Percentiles rank a stretch among this genome's conserved stretches.
phyloP scores from a whole-genome alignment of 2,113 vertebrate genomes.

The Regulus satrapa region DNA sequence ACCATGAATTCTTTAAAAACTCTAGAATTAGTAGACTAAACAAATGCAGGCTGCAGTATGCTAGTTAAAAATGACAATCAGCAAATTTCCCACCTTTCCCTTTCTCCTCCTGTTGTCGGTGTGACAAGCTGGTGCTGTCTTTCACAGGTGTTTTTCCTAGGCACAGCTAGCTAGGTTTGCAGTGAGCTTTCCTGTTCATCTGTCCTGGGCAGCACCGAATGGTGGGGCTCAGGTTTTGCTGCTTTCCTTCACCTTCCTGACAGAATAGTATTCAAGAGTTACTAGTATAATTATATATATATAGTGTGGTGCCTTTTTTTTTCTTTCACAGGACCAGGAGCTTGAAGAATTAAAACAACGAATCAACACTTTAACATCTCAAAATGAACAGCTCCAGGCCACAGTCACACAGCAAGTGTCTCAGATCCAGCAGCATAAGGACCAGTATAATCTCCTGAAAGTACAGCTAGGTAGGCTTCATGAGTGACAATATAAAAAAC shows the following conservation, averaged over 20 bases:
- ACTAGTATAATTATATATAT: rapidly evolving
- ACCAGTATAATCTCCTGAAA: slow-evolving; percentile 97
- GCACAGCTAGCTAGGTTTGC: background rate
- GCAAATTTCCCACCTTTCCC: rapidly evolving
- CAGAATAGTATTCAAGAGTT: background rate
- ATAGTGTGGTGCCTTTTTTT: background rate
- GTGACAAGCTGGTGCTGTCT: background rate
- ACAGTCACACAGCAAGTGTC: slow-evolving; percentile 85
- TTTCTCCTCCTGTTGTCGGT: background rate
- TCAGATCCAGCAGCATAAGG: slow-evolving; percentile 97
- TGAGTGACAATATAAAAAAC: background rate
- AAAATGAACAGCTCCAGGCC: slow-evolving; percentile 86
- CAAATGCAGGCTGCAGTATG: background rate
- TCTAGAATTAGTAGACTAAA: too few species aligned
- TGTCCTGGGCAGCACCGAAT: background rate
- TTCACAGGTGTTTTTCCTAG: background rate
- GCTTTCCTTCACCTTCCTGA: background rate
- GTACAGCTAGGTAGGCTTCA: slow-evolving; percentile 84
- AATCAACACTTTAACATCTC: slow-evolving; percentile 75
- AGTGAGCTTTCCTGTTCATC: background rate
- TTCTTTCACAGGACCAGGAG: slow-evolving; percentile 82
- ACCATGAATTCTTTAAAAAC: background rate
- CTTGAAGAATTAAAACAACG: slow-evolving; percentile 91
- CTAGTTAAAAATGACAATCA: background rate
- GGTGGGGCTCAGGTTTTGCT: background rate